These are phyloP conservation scores for Zaprionus gabonicus DNA, from an alignment of 1,140 invertebrate genomes.

Conservation along the genomic window DNA sequence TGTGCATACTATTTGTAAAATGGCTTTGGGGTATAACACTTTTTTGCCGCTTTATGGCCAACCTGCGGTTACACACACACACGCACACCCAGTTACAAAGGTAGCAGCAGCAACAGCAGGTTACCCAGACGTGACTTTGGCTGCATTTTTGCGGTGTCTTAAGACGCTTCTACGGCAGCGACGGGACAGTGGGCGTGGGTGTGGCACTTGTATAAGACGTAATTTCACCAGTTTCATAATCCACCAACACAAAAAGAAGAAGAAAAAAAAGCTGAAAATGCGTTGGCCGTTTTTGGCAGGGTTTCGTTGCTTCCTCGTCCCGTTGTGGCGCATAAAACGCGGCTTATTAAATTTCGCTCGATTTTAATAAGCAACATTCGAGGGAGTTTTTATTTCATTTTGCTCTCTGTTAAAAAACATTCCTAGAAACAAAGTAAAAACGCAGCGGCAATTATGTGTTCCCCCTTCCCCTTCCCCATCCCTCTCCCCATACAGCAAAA, in stretches of 20 bases:
- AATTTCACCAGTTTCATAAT: constrained; percentile 66
- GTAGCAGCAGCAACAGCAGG: constrained; percentile 17
- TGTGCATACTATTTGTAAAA: constrained; percentile 57
- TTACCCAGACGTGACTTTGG: constrained; percentile 71
- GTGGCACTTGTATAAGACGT: constrained; percentile 65
- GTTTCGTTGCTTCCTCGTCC: constrained; percentile 19
- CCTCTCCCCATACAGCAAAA: constrained; percentile 46
- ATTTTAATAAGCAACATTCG: constrained; percentile 76
- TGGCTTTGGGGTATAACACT: constrained; percentile 42
- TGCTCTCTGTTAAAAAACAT: constrained; percentile 31
- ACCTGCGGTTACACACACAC: constrained; percentile 40
- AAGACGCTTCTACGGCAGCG: neutral
- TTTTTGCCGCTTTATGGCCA: constrained; percentile 61
- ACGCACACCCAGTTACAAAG: constrained; percentile 4
- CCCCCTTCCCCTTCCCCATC: constrained; percentile 10
- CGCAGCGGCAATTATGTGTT: constrained; percentile 64
- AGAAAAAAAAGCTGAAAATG: neutral
- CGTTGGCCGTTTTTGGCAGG: constrained; percentile 67
- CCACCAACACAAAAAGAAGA: constrained; percentile 23
- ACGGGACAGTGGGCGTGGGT: neutral
- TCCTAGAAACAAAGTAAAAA: constrained; percentile 72
- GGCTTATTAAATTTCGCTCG: constrained; percentile 80
- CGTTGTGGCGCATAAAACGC: constrained; percentile 69
- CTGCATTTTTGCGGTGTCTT: constrained; percentile 66
- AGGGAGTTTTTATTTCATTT: constrained; percentile 34